phyloP scores from a whole-genome alignment of 2,113 vertebrate genomes.

The Dermatemys mawii region DNA sequence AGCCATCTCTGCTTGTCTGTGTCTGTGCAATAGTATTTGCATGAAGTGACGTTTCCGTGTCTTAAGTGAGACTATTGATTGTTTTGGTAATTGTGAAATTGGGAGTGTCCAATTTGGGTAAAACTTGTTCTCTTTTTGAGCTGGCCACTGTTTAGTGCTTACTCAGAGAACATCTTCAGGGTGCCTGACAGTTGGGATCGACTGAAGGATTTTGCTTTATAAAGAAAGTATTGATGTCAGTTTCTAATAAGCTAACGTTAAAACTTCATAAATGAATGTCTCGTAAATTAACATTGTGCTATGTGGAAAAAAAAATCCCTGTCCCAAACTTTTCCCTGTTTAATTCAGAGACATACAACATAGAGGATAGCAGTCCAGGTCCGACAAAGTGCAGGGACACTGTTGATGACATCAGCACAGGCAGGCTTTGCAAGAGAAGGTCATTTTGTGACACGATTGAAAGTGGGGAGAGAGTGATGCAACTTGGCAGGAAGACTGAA shows the following conservation, averaged over 20 bases:
- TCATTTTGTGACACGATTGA: not conserved
- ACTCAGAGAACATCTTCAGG: not conserved
- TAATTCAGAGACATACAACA: not conserved
- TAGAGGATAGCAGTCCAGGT: not conserved
- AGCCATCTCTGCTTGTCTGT: not conserved
- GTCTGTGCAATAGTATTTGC: not conserved
- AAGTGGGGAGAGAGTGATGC: not conserved
- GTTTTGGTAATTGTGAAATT: not conserved
- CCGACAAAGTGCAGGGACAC: not conserved
- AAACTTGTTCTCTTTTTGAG: not conserved
- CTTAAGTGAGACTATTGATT: not conserved
- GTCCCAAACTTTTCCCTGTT: not conserved
- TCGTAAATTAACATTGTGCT: not conserved
- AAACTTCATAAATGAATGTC: rapidly evolving
- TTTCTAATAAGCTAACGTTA: not conserved
- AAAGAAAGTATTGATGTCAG: not conserved
- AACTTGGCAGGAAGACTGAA: not conserved
- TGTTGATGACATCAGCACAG: not conserved
- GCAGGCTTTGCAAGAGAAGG: not conserved
- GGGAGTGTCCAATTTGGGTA: not conserved
- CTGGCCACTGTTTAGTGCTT: rapidly evolving
- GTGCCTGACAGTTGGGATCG: not conserved
- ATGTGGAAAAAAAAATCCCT: not conserved
- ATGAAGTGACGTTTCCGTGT: not conserved
- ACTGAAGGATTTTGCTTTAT: not conserved